A percentile compares a stretch with the other conserved stretches of the same genome.
These are phyloP conservation scores for Tholera decimalis DNA, from an alignment of 2,888 invertebrate genomes.

Conservation along the genomic window DNA sequence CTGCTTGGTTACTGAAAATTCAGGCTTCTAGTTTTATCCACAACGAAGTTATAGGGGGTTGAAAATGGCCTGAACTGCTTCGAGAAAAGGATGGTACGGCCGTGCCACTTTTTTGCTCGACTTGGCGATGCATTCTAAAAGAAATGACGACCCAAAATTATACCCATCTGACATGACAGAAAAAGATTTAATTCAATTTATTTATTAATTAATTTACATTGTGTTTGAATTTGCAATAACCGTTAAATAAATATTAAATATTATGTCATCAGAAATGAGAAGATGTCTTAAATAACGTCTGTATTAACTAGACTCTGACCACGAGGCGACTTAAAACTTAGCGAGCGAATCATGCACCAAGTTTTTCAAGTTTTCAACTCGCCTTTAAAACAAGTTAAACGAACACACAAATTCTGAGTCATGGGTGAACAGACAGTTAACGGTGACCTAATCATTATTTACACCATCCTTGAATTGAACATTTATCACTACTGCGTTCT, in stretches of 20 bases:
- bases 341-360: background rate
- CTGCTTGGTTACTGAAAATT: no score
- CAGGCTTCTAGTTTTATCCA: no score
- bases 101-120: no score
- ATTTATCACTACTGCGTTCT: conserved; percentile 51
- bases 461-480: conserved; percentile 61
- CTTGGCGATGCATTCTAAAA: background rate
- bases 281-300: background rate
- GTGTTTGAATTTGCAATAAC: no score
- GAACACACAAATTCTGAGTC: conserved; percentile 52
- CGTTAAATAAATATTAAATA: no score
- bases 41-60: no score
- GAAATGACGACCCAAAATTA: background rate
- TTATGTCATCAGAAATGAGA: no score
- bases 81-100: no score
- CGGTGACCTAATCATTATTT: conserved; percentile 62
- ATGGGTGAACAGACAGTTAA: conserved; percentile 41
- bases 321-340: background rate
- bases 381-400: conserved; percentile 31
- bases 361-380: conserved; percentile 13
- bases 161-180: background rate
- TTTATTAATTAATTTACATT: no score
- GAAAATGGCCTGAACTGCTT: no score
- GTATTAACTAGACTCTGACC: background rate
- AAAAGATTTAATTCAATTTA: background rate